These are phyloP conservation scores for Cephus cinctus DNA, from an alignment of 1,140 invertebrate species.

Conservation along the genomic window DNA sequence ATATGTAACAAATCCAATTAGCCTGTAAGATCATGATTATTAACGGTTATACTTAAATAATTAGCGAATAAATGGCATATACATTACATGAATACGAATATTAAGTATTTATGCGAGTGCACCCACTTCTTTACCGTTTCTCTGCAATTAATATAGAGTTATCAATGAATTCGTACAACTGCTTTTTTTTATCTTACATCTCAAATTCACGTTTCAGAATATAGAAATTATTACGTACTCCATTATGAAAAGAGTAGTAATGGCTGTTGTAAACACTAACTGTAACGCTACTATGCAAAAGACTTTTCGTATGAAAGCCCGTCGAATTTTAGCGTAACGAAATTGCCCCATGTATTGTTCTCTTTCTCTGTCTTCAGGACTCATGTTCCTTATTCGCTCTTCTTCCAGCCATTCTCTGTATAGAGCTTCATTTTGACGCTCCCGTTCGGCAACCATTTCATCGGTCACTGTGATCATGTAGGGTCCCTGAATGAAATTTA, in stretches of 20 bases:
- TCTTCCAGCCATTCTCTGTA: conserved; percentile 30
- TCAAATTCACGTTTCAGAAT: no score
- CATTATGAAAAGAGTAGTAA: conserved; percentile 37
- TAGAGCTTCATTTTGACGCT: conserved; percentile 35
- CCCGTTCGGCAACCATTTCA: conserved; percentile 36
- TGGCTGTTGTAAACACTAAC: conserved; percentile 30
- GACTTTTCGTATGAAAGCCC: conserved; percentile 39
- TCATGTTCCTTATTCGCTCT: conserved; percentile 21
- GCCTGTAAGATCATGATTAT: no score
- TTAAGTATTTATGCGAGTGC: no score
- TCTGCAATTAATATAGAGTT: no score
- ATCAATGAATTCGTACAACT: no score
- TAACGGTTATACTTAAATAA: no score
- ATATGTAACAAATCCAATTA: no score
- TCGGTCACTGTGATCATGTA: conserved; percentile 36
- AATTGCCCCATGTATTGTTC: conserved; percentile 39
- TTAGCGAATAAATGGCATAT: no score
- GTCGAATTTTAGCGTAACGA: conserved; percentile 25
- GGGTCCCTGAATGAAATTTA: conserved; percentile 31
- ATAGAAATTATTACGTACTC: conserved; percentile 25
- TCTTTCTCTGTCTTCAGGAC: conserved; percentile 3
- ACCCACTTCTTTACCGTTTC: no score
- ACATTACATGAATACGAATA: no score
- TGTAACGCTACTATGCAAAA: conserved; percentile 38
- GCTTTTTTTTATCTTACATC: no score